Evolutionary conservation across 2,113 vertebrate species (phyloP), one percentile per base, ranked within the genome.

Genomic region (Pangasianodon gigas): DNA sequence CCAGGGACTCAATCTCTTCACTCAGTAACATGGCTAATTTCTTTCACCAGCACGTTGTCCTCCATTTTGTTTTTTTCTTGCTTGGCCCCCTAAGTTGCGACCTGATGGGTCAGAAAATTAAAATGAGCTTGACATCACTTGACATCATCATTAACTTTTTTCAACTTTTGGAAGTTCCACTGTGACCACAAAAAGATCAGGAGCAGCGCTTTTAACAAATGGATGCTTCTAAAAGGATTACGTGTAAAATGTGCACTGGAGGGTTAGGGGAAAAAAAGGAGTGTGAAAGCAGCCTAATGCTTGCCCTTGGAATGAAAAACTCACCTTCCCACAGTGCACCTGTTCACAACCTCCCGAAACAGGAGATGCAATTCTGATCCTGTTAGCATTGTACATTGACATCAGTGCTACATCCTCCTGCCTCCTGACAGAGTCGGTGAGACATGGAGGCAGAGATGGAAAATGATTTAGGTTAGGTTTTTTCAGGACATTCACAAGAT

Each of bases 311-410:
- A 60, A 84, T 26, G 32, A 24, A 52, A 85, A 80, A 65, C 85
- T 56, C 51, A 11, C 79, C 54, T 75, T 89, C 90, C 88, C 88
- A 89, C 79, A 79, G 44, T 91, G 69, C 90, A 91, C 84, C 86
- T 91, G 88, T 77, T 77, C 52, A 60, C 85, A 46, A 77, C 87
- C 83, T 56, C 41, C 56, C 77, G 32, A 75, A 87, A 74, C 54
- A 77, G 75, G 54, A 37, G 29, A 46, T 82, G 46, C 54, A 18
- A 37, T 75, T 32, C 56, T 75, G 87, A 89, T 89, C 85, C 65
- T 65, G 75, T 91, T 90, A 89, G 89, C 88, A n/a, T 26, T 79
- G 62, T 65, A 26, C 83, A 26, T 13, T 37, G 84, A 56, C 62
- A 46, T 46, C 79, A 16, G 74, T 81, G 79, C 48, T 16, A 52